Evolutionary conservation across 2,888 invertebrate species (phyloP).

Genomic region (Polymixis flavicincta): DNA sequence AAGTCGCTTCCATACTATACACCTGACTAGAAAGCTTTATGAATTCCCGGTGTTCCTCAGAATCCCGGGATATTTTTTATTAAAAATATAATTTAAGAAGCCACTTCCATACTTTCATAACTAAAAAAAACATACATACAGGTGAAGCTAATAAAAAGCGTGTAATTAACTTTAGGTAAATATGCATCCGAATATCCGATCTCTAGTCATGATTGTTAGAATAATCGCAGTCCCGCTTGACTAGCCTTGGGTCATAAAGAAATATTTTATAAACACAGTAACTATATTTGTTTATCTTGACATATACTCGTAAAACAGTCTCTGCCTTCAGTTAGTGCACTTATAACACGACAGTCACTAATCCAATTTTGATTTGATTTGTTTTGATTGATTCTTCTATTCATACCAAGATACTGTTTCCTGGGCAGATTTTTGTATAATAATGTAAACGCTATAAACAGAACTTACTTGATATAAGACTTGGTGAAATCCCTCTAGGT

Average conservation of each 20-base stretch:
- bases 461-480: conserved; percentile 93
- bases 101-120: no score
- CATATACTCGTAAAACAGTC: neutral
- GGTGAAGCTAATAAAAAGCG: no score
- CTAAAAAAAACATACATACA: no score
- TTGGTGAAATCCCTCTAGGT: conserved; percentile 94
- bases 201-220: neutral
- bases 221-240: neutral
- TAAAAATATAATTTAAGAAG: no score
- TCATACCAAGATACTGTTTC: neutral
- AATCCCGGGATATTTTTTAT: no score
- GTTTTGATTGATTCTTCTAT: neutral
- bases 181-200: no score
- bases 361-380: neutral
- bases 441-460: neutral
- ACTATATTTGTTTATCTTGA: neutral
- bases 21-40: no score
- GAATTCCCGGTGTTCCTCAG: no score
- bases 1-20: no score
- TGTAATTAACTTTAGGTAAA: no score
- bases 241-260: neutral
- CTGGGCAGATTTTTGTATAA: neutral
- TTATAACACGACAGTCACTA: neutral
- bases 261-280: neutral
- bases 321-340: neutral